Base-by-base conservation (phyloP, 2,797 vertebrate species). In the Microctenopoma stevenorrisi region DNA sequence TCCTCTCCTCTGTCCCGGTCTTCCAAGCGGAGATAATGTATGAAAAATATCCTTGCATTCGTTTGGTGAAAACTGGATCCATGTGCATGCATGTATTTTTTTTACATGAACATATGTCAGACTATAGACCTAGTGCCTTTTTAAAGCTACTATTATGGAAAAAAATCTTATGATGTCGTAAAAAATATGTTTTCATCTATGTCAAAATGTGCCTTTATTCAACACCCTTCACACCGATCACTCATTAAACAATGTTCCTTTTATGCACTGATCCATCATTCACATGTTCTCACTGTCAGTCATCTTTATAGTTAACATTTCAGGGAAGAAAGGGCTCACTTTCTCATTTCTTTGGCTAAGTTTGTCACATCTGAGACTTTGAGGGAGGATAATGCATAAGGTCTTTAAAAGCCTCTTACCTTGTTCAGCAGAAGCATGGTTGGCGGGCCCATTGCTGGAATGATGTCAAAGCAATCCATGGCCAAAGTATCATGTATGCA, bases 1-100 rank as follows among this genome's bases (percentile, higher is more conserved):
- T 94, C 94, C 93, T 94, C 78, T 89, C 77, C 81, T 87, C 82
- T 89, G 86, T 84, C 82, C 86, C 78, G 81, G 88, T 85, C 76
- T 74, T 91, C 88, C 76, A 81, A 88, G 72, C 76, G 77, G 77
- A 84, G 84, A 83, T 79, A 77, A 81, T 89, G 84, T 82, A 89
- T 91, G 86, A 93, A 92, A 92, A 93, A 88, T 91, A 91, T 82
- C 77, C 87, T 76, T 76, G 68, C 54, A 86, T 79, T 71, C 25
- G 42, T 78, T 87, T 86, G 71, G 54, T 49, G 81, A 84, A 93
- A 95, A 94, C 80, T 78, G 84, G 68, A 89, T 90, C 92, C 93
- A 94, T 90, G 84, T 94, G 93, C 68, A 84, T 71, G 63, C 78
- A 69, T 68, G 53, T 73, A 63, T 70, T 75, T 81, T 75, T 81